Evolutionary conservation across 1,140 invertebrate species (phyloP), one percentile per base, ranked within the genome.

Genomic region (Tyrophagus putrescentiae): DNA sequence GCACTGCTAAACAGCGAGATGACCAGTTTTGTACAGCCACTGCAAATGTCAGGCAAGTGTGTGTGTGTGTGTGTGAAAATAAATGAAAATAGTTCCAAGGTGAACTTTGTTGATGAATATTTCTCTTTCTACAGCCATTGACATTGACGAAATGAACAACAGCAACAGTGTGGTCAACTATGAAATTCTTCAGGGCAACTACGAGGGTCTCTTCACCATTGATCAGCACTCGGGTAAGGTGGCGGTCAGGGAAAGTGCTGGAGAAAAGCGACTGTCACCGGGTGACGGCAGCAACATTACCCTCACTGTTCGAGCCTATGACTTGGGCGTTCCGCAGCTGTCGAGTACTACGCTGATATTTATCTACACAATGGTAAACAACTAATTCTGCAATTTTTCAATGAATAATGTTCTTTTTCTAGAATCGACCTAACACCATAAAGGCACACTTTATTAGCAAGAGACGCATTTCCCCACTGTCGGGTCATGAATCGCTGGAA

Each of bases 161-260:
- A 85, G 86, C 3, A 92, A 92, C 72, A 90, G 88, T 71, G 76
- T 82, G 67, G 78, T 92, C 13, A 78, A 81, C 66, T 91, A 90
- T 71, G 85, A 88, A 75, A 76, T 91, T 39, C 78, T 87, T 64
- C 78, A 82, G 60, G 83, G 84, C 16, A 86, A 86, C 70, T 82
- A 79, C 67, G 82, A 82, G 61, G 82, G 84, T 64, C 84, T 84
- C 70, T 91, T 90, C 72, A 69, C 52, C 6, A 66, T 72, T 16
- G 60, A 69, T 32, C 28, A 58, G n/a, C 53, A 54, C 0, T 61
- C 62, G 0, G 72, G 72, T 9, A 56, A 61, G 5, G 67, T 75
- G 27, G 13, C 21, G 32, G 5, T 28, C 32, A 45, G 16, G 18
- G 31, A 6, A 18, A 27, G 13, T 45, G 45, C 27, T 60, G 16